Conservation (phyloP, 2,888 invertebrate species). For the Melinaea marsaeus region DNA sequence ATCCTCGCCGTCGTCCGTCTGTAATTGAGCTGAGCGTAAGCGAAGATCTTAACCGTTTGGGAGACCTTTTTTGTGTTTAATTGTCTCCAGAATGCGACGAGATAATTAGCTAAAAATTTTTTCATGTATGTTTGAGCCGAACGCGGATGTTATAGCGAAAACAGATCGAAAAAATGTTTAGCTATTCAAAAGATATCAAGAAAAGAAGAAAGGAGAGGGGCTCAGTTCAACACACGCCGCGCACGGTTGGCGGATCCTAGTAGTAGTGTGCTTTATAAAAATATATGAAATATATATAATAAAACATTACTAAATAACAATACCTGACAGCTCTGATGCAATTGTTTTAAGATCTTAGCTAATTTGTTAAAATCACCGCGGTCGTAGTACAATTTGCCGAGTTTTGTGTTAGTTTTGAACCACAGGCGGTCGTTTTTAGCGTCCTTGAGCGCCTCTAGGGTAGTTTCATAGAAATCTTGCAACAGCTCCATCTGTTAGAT, state of each 20-base stretch:
- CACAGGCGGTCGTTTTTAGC: conserved; percentile 99
- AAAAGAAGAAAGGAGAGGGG: too few species aligned
- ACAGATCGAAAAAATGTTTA: too few species aligned
- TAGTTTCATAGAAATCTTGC: conserved; percentile 99
- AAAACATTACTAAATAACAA: conserved; percentile 15
- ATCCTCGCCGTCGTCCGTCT: conserved; percentile 98
- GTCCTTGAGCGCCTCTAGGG: conserved; percentile 95
- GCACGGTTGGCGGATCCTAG: too few species aligned
- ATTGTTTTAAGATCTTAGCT: conserved; percentile 96
- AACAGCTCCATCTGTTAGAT: conserved; percentile 94
- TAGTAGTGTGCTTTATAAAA: neutral
- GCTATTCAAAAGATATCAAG: too few species aligned
- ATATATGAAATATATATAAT: conserved; percentile 12
- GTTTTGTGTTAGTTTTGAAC: conserved; percentile 99
- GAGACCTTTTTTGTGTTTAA: too few species aligned
- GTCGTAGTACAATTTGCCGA: conserved; percentile 99
- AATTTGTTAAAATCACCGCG: conserved; percentile 95
- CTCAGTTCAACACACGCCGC: too few species aligned
- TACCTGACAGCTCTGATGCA: conserved; percentile 97
- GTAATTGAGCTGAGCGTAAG: conserved; percentile 13
- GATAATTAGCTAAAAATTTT: too few species aligned
- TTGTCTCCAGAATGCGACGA: too few species aligned
- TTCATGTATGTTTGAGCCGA: too few species aligned
- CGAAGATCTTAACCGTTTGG: too few species aligned
- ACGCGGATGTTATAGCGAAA: too few species aligned